phyloP scores from a whole-genome alignment of 2,113 vertebrate species.

The Gracilinanus agilis region DNA sequence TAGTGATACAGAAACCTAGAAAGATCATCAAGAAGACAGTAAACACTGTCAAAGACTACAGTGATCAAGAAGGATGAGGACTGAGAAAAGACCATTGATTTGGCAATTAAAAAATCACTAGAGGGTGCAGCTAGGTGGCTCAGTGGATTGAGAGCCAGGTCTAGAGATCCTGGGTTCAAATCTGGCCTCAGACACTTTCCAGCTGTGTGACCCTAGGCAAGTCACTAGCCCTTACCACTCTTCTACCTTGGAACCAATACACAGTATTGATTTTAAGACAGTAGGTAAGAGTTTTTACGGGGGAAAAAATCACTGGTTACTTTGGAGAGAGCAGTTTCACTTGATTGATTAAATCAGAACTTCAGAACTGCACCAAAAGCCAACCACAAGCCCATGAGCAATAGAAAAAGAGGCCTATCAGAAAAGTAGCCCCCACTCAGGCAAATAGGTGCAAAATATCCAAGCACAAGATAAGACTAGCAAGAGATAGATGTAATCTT shows the following conservation, averaged over 20 bases:
- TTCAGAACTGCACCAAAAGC: not conserved
- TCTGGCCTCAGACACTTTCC: too few relatives aligned
- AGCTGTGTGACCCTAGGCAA: too few relatives aligned
- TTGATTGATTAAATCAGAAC: not conserved
- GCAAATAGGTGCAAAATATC: not conserved
- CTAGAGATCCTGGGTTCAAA: too few relatives aligned
- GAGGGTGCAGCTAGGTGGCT: too few relatives aligned
- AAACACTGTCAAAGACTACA: too few relatives aligned
- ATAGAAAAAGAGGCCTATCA: not conserved
- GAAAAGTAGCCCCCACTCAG: not conserved
- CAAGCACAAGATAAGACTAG: too few relatives aligned
- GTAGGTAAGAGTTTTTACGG: too few relatives aligned
- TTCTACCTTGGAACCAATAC: too few relatives aligned
- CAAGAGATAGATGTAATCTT: not conserved
- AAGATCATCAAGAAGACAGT: not conserved
- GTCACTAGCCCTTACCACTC: too few relatives aligned
- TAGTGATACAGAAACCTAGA: not conserved
- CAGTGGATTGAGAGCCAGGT: too few relatives aligned
- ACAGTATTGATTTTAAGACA: too few relatives aligned
- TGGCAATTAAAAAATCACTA: not conserved
- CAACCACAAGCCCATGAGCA: not conserved
- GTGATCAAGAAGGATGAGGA: too few relatives aligned
- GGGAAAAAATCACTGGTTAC: not conserved
- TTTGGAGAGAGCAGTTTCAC: not conserved
- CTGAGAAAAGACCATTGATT: not conserved